Conservation (phyloP, 30 jellyfish, hydroid and myxozoan genomes). For the Sanderia malayensis region DNA sequence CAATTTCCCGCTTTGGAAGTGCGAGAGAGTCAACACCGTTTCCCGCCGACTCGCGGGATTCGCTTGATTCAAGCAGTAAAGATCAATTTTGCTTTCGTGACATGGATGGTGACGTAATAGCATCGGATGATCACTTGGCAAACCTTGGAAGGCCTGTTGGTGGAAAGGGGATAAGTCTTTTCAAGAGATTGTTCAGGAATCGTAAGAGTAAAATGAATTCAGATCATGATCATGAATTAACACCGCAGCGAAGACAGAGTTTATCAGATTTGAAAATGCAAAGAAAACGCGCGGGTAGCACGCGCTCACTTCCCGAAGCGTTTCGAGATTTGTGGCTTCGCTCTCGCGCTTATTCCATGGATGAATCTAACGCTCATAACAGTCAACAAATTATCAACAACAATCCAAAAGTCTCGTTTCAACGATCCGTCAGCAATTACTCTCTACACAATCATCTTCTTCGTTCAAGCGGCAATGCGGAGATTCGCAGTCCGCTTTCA, state of each 20-base stretch:
- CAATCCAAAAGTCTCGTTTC: constrained; percentile 1
- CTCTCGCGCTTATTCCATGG: constrained; percentile 39
- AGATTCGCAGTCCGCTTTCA: constrained; percentile 36
- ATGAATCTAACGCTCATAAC: constrained; percentile 9
- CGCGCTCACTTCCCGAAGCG: constrained; percentile 67
- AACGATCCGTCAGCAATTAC: constrained; percentile 45
- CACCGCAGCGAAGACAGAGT: constrained; percentile 19
- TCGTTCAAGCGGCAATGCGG: not conserved
- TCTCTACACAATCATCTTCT: constrained; percentile 29
- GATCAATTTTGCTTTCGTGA: constrained; percentile 46
- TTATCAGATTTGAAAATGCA: constrained; percentile 30
- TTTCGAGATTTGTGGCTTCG: constrained; percentile 37
- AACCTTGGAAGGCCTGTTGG: constrained; percentile 41
- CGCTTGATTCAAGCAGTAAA: constrained; percentile 7
- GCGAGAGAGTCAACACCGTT: constrained; percentile 1
- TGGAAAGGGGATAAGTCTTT: constrained; percentile 26
- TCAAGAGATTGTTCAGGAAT: constrained; percentile 32
- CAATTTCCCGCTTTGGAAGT: not conserved
- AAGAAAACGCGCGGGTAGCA: constrained; percentile 61
- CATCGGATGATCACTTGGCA: constrained; percentile 40
- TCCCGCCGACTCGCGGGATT: constrained; percentile 9
- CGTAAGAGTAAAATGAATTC: constrained; percentile 1
- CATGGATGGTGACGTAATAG: constrained; percentile 5
- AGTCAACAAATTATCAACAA: not conserved
- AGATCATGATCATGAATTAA: not conserved